A percentile compares a stretch with the other conserved stretches of the same genome.
phyloP scores from a whole-genome alignment of 2,113 vertebrate species.

The Petroica traversi region DNA sequence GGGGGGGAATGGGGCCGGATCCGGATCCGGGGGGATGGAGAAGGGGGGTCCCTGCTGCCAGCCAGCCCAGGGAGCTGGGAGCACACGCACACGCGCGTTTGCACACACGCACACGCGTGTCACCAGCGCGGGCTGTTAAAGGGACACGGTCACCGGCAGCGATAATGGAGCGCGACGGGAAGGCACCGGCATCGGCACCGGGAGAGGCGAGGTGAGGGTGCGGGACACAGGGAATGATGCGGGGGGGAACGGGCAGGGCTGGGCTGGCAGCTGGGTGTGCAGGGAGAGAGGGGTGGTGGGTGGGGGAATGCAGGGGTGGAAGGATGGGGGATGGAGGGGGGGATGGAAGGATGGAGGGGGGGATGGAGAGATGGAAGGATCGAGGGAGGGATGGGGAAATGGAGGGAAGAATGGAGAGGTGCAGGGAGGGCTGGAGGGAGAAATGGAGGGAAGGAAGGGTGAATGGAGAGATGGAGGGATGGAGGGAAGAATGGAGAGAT shows the following conservation, averaged over 20 bases:
- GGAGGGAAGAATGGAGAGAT: background rate
- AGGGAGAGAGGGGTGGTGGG: background rate
- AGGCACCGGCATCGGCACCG: background rate
- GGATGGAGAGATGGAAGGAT: background rate
- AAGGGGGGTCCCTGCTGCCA: constrained; percentile 44
- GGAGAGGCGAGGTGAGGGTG: background rate
- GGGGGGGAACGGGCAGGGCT: background rate
- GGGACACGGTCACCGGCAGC: background rate
- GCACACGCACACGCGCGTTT: constrained; percentile 34
- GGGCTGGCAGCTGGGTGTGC: background rate
- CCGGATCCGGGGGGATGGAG: constrained; percentile 27
- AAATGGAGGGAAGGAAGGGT: background rate
- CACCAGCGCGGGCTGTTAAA: constrained; percentile 9
- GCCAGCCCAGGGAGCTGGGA: constrained; percentile 15
- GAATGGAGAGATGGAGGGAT: background rate
- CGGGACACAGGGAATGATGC: background rate
- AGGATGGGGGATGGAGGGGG: background rate
- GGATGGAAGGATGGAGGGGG: background rate
- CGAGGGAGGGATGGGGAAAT: background rate
- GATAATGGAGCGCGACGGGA: background rate
- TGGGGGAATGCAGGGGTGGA: background rate
- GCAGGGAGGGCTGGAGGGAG: background rate
- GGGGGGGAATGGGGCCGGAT: background rate
- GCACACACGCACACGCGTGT: constrained; percentile 42
- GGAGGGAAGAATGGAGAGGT: background rate